These are phyloP conservation scores for Knipowitschia caucasica DNA, from an alignment of 2,797 vertebrate species.

Conservation along the genomic window DNA sequence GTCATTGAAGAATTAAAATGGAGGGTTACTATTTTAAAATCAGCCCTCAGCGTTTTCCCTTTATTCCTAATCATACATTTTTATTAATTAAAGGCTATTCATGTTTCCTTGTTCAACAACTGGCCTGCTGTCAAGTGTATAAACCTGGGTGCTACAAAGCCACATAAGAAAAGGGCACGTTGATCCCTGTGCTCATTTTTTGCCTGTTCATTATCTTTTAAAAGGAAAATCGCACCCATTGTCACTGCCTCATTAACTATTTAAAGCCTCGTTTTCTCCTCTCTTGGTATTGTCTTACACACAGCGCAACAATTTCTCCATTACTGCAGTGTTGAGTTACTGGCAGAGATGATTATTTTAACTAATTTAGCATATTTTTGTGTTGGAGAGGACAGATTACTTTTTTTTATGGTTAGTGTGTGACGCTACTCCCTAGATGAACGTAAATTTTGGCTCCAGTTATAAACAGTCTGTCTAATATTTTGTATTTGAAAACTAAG, in stretches of 20 bases:
- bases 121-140: no score
- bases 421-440: conserved; percentile 62
- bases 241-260: conserved; percentile 67
- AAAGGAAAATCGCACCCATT: conserved; percentile 48
- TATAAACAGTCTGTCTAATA: conserved; percentile 57
- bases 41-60: no score
- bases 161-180: no score
- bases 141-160: no score
- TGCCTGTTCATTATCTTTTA: conserved; percentile 39
- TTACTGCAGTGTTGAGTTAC: conserved; percentile 62
- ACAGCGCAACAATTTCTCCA: conserved; percentile 53
- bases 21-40: no score
- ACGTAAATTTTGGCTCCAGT: conserved; percentile 59
- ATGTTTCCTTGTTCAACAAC: no score
- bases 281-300: conserved; percentile 61
- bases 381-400: conserved; percentile 42
- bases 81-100: no score
- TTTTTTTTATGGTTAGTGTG: conserved; percentile 54
- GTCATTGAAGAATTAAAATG: no score
- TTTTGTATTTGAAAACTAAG: conserved; percentile 54
- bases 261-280: conserved; percentile 58
- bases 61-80: no score
- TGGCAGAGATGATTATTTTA: conserved; percentile 48
- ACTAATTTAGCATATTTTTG: not conserved
- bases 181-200: no score